Evolutionary conservation across 2,888 invertebrate genomes (phyloP), one percentile per base, ranked within the genome.

Genomic region (Amiota communis): DNA sequence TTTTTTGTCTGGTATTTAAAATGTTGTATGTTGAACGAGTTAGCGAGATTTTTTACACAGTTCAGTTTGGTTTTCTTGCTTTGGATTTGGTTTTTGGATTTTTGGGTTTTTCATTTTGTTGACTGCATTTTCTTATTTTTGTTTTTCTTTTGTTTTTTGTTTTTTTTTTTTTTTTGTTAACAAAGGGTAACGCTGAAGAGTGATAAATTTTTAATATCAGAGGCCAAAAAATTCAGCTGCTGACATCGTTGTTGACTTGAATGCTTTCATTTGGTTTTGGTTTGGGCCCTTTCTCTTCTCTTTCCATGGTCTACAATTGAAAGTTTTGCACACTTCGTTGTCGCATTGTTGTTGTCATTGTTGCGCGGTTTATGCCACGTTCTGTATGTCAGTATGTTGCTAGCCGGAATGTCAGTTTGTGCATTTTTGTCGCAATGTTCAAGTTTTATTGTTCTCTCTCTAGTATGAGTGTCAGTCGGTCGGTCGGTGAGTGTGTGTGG

Each of bases 211-310:
- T 68, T 68, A 68, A 68, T 68, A 68, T 68, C 67, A 51, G n/a
- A 53, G 20, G 51, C 36, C 67, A 68, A 68, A 36, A n/a, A 36
- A 65, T 53, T 51, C 51, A 68, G 53, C 15, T 68, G 53, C 67
- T 51, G 67, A 51, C 67, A 51, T 20, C 67, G 53, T 51, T 17
- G 53, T 53, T 20, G 53, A 68, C 23, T 20, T 51, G 20, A 46
- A n/a, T 48, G 48, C 48, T 65, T 47, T 65, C 48, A 65, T 48
- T 48, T 65, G 17, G 10, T 36, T 36, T 36, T 36, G 36, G 36
- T 36, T 36, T 36, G 36, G 36, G 1, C 36, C 36, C 36, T 36
- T 53, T 53, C 53, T 12, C 53, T 53, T n/a, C 53, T 53, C 12
- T 53, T 53, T 53, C 2, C 13, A 12, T 53, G 2, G 53, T n/a